Base-by-base conservation (phyloP, 1,140 invertebrate species). In the Euglossa dilemma region DNA sequence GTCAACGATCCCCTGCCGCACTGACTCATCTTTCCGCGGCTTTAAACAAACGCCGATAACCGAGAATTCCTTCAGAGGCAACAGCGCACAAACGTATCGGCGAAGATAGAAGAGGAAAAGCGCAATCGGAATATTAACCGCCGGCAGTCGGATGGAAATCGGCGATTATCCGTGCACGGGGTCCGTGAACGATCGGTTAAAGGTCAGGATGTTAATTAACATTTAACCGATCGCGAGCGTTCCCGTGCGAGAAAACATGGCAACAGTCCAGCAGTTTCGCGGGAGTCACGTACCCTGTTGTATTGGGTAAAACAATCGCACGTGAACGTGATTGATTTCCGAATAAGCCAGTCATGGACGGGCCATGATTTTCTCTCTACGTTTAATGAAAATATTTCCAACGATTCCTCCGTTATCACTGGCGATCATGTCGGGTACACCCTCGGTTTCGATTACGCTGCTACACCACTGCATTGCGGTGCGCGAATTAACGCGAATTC, bases 191-290 rank as follows among this genome's bases (percentile, higher is more conserved):
- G 69, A 63, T 72, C 69, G 80, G 80, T 69, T 25, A 75, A 82
- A 76, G 74, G 74, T 76, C 73, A 28, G 25, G 11, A 74, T 75
- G 74, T 82, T 76, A 82, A 82, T 82, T 82, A 82, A 76, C 80
- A 54, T 82, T 82, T 67, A 76, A 82, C 63, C 50, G 52, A 75
- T 75, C 63, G 79, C 50, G 52, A 25, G 47, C 20, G 57, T 72
- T 61, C 23, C 56, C 28, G 25, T 18, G 25, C 36, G 64, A 25
- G 50, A 57, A 81, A 81, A 76, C 54, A 43, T 76, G 80, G 80
- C 80, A 76, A 6, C 61, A n/a, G 43, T 61, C 80, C 80, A 81
- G 36, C 18, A 25, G 63, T 36, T 56, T 74, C 71, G 23, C 57
- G 61, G 20, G 61, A 36, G 79, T 75, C 79, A 75, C 71, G 79